A percentile compares a stretch with the other conserved stretches of the same genome.
Evolutionary conservation across 2,888 invertebrate genomes (phyloP).

Genomic region (Cosmopolites sordidus): DNA sequence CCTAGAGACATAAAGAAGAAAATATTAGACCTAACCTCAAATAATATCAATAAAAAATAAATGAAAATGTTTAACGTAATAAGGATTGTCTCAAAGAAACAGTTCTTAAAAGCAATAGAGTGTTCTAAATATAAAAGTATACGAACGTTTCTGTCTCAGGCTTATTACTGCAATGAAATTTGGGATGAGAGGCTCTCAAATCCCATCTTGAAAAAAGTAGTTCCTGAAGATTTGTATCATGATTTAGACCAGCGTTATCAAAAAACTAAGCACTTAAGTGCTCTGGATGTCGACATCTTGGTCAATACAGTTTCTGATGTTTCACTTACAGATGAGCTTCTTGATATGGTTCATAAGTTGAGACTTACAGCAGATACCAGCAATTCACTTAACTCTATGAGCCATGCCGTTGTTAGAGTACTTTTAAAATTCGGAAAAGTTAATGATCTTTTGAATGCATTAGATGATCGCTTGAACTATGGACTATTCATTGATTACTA

Average conservation of each 20-base stretch:
- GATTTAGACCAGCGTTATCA: slow-evolving; percentile 65
- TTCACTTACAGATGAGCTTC: slow-evolving; percentile 63
- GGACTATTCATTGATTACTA: slow-evolving; percentile 88
- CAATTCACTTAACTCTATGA: slow-evolving; percentile 72
- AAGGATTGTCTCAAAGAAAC: slow-evolving; percentile 1
- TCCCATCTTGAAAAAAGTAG: slow-evolving; percentile 58
- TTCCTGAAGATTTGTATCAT: slow-evolving; percentile 64
- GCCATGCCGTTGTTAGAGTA: slow-evolving; percentile 71
- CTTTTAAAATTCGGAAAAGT: slow-evolving; percentile 54
- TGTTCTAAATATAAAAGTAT: slow-evolving; percentile 12
- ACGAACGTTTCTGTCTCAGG: slow-evolving; percentile 63
- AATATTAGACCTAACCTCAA: no score
- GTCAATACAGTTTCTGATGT: slow-evolving; percentile 63
- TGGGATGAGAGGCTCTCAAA: slow-evolving; percentile 65
- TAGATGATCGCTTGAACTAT: slow-evolving; percentile 79
- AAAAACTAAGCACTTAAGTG: slow-evolving; percentile 60
- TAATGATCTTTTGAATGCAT: slow-evolving; percentile 64
- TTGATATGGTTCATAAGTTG: slow-evolving; percentile 67
- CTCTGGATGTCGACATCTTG: slow-evolving; percentile 80
- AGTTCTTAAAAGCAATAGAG: slow-evolving; percentile 1
- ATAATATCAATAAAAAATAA: no score
- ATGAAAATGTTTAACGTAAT: slow-evolving; percentile 8
- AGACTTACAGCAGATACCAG: slow-evolving; percentile 68
- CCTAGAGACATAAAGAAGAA: no score
- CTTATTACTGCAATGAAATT: slow-evolving; percentile 66